Conservation (phyloP, 2,888 invertebrate species). For the Lycophotia porphyrea region DNA sequence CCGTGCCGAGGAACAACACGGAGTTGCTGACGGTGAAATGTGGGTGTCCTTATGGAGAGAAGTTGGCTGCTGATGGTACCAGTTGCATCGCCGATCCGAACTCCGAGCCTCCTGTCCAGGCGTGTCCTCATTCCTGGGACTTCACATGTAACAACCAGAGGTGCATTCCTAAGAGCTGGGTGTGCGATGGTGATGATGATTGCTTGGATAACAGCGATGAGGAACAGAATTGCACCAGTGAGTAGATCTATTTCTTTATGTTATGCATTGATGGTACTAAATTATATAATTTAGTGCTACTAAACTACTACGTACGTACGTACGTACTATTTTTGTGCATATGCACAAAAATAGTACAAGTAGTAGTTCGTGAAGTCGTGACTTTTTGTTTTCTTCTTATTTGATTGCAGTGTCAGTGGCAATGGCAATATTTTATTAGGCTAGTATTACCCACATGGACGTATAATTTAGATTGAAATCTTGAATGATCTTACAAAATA, state of each 20-base stretch:
- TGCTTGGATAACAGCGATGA: constrained; percentile 99
- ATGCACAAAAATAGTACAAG: neutral
- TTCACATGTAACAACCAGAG: constrained; percentile 98
- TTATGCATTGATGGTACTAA: neutral
- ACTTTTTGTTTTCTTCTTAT: neutral
- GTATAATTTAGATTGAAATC: neutral
- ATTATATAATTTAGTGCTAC: no score
- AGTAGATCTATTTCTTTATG: constrained; percentile 77
- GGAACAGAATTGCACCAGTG: constrained; percentile 97
- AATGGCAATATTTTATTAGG: neutral
- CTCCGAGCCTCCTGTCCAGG: constrained; percentile 96
- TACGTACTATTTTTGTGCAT: no score
- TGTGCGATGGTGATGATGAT: constrained; percentile 98
- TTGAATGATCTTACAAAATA: neutral
- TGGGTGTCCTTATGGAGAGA: constrained; percentile 98
- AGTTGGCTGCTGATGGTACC: constrained; percentile 92
- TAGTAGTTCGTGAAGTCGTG: neutral
- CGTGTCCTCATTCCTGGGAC: constrained; percentile 97
- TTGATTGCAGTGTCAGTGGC: neutral
- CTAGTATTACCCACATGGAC: neutral
- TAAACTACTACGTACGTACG: no score
- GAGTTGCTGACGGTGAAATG: constrained; percentile 92
- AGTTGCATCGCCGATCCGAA: constrained; percentile 95
- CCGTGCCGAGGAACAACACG: constrained; percentile 92
- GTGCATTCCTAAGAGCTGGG: constrained; percentile 98